A percentile compares a stretch with the other conserved stretches of the same genome.
Evolutionary conservation across 2,888 invertebrate species (phyloP).

Genomic region (Dasysyrphus albostriatus): DNA sequence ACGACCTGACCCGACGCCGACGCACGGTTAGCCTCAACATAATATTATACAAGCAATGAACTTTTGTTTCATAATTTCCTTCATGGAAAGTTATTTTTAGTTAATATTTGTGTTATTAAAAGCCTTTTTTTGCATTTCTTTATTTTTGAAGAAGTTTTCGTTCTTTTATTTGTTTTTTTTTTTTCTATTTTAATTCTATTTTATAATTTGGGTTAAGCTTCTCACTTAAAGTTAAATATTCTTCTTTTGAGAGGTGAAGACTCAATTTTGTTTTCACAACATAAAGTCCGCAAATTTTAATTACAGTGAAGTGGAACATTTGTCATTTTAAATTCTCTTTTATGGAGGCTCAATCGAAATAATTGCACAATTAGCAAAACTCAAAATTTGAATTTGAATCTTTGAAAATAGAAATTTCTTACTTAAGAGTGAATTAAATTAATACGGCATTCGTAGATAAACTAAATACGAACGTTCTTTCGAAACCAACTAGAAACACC

Average conservation of each 20-base stretch:
- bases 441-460: too few species aligned
- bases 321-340: slow-evolving; percentile 18
- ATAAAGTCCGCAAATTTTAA: not conserved
- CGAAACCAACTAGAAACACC: too few species aligned
- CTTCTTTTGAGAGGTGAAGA: not conserved
- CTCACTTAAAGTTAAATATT: slow-evolving; percentile 22
- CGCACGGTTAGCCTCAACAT: slow-evolving; percentile 17
- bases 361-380: not conserved
- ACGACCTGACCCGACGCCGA: not conserved
- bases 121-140: slow-evolving; percentile 28
- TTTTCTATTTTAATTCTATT: not conserved
- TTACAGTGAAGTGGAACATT: not conserved
- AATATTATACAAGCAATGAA: slow-evolving; percentile 31
- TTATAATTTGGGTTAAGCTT: slow-evolving; percentile 25
- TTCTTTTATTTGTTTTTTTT: not conserved
- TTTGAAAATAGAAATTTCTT: too few species aligned
- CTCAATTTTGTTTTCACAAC: not conserved
- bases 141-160: not conserved
- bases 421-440: too few species aligned
- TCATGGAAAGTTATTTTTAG: slow-evolving; percentile 25
- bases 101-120: slow-evolving; percentile 29
- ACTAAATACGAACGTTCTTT: too few species aligned
- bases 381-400: not conserved
- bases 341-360: not conserved
- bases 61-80: slow-evolving; percentile 34